Percentiles rank a stretch among this genome's conserved stretches.
Conservation (phyloP, 2,797 vertebrate species). For the Pipistrellus nathusii region DNA sequence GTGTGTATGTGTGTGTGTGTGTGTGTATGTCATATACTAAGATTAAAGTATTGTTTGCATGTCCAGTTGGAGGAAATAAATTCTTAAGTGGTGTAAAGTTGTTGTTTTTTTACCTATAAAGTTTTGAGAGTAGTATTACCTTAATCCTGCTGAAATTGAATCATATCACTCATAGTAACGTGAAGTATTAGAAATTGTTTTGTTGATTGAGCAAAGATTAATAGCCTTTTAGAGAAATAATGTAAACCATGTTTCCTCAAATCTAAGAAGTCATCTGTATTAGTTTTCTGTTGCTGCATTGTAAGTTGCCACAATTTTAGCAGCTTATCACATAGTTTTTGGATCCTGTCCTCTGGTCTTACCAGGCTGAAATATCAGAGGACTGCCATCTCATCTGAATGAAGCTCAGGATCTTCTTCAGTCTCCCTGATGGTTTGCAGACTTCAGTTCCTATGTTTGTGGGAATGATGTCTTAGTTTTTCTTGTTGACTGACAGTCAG, state of each 20-base stretch:
- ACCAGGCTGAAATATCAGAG: neutral
- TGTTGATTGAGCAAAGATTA: slow-evolving; percentile 11
- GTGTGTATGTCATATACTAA: neutral
- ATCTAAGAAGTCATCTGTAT: neutral
- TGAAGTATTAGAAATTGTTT: slow-evolving; percentile 45
- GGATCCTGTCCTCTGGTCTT: neutral
- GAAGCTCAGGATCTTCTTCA: neutral
- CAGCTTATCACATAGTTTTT: neutral
- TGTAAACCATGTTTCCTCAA: neutral
- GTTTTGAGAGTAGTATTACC: neutral
- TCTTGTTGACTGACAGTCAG: neutral
- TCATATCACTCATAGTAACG: slow-evolving; percentile 14
- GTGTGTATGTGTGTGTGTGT: too few relatives aligned
- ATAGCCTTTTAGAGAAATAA: slow-evolving; percentile 43
- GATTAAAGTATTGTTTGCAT: neutral
- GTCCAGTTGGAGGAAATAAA: neutral
- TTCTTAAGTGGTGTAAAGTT: neutral
- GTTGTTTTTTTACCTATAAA: neutral
- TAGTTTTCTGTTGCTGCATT: slow-evolving; percentile 10
- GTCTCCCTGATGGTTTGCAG: neutral
- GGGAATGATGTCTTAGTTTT: neutral
- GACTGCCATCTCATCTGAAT: neutral
- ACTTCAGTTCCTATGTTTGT: neutral
- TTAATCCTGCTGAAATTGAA: slow-evolving; percentile 35
- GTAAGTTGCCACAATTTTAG: neutral